phyloP scores from a whole-genome alignment of 1,140 invertebrate species.

The Pinna nobilis region DNA sequence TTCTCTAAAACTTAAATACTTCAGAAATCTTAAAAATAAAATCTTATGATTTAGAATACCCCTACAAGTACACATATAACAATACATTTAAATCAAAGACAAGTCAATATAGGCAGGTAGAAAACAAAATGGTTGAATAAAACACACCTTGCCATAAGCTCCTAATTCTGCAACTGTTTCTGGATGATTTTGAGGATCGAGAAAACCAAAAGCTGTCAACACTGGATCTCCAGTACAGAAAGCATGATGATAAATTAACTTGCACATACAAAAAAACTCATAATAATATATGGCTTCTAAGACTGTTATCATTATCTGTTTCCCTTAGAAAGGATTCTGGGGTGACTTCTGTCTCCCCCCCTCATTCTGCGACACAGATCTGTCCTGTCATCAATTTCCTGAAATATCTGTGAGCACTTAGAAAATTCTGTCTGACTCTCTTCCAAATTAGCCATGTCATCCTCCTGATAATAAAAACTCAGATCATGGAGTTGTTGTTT shows the following conservation, averaged over 20 bases:
- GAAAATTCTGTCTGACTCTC: not conserved
- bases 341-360: not conserved
- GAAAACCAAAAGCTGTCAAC: constrained; percentile 32
- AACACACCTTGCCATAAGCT: not conserved
- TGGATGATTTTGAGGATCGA: constrained; percentile 30
- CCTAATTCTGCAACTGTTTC: constrained; percentile 2
- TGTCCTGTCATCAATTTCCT: not conserved
- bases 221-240: constrained; percentile 22
- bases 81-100: too few relatives aligned
- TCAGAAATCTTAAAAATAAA: too few relatives aligned
- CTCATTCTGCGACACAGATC: not conserved
- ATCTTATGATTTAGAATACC: too few relatives aligned
- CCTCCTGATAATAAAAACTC: not conserved
- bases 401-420: not conserved
- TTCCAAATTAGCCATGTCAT: constrained; percentile 6
- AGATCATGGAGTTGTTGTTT: constrained; percentile 2
- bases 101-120: too few relatives aligned
- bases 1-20: too few relatives aligned
- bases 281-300: not conserved
- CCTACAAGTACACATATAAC: too few relatives aligned
- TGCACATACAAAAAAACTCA: constrained; percentile 11
- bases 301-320: not conserved
- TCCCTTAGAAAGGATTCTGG: constrained; percentile 8
- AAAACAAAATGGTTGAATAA: too few relatives aligned
- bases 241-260: constrained; percentile 31